phyloP scores from a whole-genome alignment of 2,113 vertebrate genomes.

The Pongo abelii region DNA sequence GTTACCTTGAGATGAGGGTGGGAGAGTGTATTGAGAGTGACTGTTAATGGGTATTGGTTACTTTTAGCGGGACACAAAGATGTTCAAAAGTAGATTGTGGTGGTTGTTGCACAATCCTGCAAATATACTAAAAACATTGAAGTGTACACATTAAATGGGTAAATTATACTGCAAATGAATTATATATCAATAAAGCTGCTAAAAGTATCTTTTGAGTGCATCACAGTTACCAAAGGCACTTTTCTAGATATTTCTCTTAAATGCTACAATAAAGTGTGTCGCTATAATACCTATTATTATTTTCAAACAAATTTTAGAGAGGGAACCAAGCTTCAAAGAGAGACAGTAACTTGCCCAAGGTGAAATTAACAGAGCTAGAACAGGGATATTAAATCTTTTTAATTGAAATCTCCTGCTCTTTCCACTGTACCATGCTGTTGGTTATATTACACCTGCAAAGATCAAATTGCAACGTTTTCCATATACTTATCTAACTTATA shows the following conservation, averaged over 20 bases:
- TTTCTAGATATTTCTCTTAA: slow-evolving; percentile 6
- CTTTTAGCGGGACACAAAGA: neutral
- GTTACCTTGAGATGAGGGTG: neutral
- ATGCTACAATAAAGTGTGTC: neutral
- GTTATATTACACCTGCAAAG: neutral
- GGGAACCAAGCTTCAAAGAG: neutral
- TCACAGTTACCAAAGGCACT: neutral
- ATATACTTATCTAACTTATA: neutral
- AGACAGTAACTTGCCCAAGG: neutral
- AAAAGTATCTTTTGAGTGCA: neutral
- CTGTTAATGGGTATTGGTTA: neutral
- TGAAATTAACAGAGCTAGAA: neutral
- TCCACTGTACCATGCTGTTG: too few species aligned
- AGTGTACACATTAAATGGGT: neutral
- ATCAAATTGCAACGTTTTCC: neutral
- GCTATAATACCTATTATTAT: neutral
- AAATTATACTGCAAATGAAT: neutral
- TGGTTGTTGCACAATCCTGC: neutral
- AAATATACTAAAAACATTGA: neutral
- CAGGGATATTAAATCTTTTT: neutral
- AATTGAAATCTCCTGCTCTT: neutral
- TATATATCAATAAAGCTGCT: neutral
- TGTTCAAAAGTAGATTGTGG: neutral
- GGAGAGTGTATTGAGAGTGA: neutral
- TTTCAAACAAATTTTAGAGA: slow-evolving; percentile 20